Evolutionary conservation across 2,113 vertebrate genomes (phyloP).

Genomic region (Colistium nudipinnis): DNA sequence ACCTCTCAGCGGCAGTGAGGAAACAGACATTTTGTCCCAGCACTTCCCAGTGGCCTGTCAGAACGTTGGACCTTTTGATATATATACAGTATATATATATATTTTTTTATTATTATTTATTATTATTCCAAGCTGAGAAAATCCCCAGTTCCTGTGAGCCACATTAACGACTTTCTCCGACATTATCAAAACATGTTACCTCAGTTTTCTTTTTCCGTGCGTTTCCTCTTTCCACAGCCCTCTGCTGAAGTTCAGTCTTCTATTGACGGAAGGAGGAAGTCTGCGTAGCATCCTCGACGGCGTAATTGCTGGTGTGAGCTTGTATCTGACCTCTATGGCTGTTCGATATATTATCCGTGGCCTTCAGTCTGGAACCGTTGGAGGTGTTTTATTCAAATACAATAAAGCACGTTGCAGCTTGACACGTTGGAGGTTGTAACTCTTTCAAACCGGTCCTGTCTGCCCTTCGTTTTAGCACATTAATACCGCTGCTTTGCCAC

Average conservation of each 20-base stretch:
- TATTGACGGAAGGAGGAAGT: constrained; percentile 16
- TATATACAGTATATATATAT: too few relatives aligned
- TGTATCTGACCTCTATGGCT: background rate
- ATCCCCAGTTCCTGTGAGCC: background rate
- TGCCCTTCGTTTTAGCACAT: background rate
- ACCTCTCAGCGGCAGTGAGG: background rate
- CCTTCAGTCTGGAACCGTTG: background rate
- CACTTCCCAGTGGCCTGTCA: constrained; percentile 11
- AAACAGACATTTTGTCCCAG: constrained; percentile 23
- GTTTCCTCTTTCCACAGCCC: background rate
- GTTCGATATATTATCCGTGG: background rate
- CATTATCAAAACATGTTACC: background rate
- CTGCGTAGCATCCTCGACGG: constrained; percentile 23
- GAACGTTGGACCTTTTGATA: constrained; percentile 14
- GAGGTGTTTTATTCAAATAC: background rate
- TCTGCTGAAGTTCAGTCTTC: background rate
- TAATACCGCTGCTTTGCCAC: background rate
- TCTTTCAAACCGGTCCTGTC: background rate
- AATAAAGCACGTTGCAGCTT: background rate
- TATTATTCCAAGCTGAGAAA: constrained; percentile 2
- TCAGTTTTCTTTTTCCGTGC: constrained; percentile 10
- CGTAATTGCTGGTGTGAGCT: background rate
- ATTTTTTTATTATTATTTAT: too few relatives aligned
- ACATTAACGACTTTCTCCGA: constrained; percentile 1
- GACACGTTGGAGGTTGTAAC: background rate